Evolutionary conservation across 2,797 vertebrate genomes (phyloP).

Genomic region (Hydrocynus forskahlii): DNA sequence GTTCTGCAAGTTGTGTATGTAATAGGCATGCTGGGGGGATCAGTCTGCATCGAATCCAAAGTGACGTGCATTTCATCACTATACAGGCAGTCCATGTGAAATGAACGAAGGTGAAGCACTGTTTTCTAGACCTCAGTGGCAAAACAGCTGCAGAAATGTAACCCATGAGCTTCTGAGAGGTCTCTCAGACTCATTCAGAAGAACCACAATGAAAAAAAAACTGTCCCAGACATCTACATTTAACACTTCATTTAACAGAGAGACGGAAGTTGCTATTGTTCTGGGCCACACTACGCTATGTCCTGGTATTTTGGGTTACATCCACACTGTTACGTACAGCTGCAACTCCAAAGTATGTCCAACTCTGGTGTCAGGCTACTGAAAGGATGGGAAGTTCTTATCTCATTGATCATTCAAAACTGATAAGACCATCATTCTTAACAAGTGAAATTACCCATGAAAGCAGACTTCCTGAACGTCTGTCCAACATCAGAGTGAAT

Average conservation of each 20-base stretch:
- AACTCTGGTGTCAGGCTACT: background rate
- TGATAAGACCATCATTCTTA: conserved; percentile 28
- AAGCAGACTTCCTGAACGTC: conserved; percentile 22
- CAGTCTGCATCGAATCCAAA: background rate
- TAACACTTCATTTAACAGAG: background rate
- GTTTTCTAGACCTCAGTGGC: background rate
- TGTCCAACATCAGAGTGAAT: background rate
- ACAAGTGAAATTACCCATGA: conserved; percentile 39
- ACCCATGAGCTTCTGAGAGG: background rate
- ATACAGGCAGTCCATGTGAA: background rate
- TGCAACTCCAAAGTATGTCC: background rate
- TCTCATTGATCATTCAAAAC: conserved; percentile 3
- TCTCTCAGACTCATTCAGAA: background rate
- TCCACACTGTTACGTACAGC: background rate
- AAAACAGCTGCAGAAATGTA: background rate
- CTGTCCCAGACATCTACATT: background rate
- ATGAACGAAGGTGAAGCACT: background rate
- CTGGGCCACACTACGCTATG: background rate
- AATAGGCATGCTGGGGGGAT: background rate
- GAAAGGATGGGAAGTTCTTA: conserved; percentile 19
- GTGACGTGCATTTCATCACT: background rate
- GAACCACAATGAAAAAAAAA: background rate
- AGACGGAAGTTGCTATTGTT: background rate
- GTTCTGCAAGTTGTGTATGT: background rate
- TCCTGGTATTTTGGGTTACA: background rate